Evolutionary conservation across 2,888 invertebrate genomes (phyloP), one percentile per base, ranked within the genome.

Genomic region (Hedya salicella): DNA sequence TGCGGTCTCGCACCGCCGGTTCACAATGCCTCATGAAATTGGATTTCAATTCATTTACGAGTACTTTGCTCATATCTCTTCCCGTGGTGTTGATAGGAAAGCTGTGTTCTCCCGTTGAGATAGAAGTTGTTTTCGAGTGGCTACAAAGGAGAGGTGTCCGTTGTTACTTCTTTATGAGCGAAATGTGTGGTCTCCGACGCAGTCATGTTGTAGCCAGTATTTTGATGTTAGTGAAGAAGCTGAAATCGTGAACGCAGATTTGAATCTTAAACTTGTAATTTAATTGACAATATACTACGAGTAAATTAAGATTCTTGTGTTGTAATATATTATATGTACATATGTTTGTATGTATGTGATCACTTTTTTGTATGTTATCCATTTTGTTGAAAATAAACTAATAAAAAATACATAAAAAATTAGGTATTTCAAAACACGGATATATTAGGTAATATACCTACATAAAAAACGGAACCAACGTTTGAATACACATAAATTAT

Each of bases 21-120:
- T 79, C 75, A 76, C 80, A 82, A 85, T 81, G 71, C 71, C 63
- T 70, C 65, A 70, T 69, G 30, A 46, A 32, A 32, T 46, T 46
- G 44, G 44, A 57, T 57, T 25, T 44, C n/a, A 17, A 17, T 16
- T 46, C 44, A 57, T 57, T 57, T 57, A n/a, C n/a, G n/a, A n/a
- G n/a, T n/a, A 8, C 6, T 16, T 16, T 46, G 13, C 44, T 57
- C 57, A 19, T 57, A 57, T 57, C 57, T 46, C 9, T 3, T 44
- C n/a, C 57, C 0, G 42, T 2, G 2, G 0, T 32, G n/a, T 17
- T 44, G 17, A n/a, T 30, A 17, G 5, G 16, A 44, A 11, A 19
- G 3, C 30, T 14, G 9, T 19, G 32, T 32, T 57, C 17, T 32
- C 0, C n/a, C 8, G 4, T 32, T 46, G 44, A 9, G 19, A 57